Evolutionary conservation across 1,140 invertebrate species (phyloP).

Genomic region (Nasonia giraulti): DNA sequence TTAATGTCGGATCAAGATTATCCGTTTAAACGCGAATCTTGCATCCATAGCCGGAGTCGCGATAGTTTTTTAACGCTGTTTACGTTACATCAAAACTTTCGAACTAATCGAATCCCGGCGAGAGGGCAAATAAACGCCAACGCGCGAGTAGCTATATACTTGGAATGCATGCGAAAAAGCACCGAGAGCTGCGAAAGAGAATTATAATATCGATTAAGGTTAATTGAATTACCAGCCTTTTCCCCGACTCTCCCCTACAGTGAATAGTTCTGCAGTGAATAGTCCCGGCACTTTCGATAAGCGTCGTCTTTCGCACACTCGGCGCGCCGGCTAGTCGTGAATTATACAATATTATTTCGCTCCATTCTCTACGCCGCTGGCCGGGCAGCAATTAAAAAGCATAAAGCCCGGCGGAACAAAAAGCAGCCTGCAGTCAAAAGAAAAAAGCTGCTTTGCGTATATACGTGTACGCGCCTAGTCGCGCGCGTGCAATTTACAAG

Average conservation of each 20-base stretch:
- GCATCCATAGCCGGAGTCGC: too few species aligned
- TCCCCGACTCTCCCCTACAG: not conserved
- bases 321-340: not conserved
- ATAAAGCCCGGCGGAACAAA: not conserved
- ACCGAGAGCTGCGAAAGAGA: not conserved
- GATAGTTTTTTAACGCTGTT: too few species aligned
- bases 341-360: slow-evolving; percentile 18
- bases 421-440: not conserved
- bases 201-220: not conserved
- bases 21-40: too few species aligned
- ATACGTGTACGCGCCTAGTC: too few species aligned
- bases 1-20: too few species aligned
- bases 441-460: not conserved
- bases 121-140: not conserved
- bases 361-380: not conserved
- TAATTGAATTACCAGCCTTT: not conserved
- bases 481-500: slow-evolving; percentile 5
- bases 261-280: too few species aligned
- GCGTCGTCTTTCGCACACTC: not conserved
- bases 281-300: not conserved
- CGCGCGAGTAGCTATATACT: too few species aligned
- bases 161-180: not conserved
- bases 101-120: not conserved
- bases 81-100: not conserved
- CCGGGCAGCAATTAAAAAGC: slow-evolving; percentile 17